Conservation (phyloP, 2,113 vertebrate genomes). For the Acanthisitta chloris region DNA sequence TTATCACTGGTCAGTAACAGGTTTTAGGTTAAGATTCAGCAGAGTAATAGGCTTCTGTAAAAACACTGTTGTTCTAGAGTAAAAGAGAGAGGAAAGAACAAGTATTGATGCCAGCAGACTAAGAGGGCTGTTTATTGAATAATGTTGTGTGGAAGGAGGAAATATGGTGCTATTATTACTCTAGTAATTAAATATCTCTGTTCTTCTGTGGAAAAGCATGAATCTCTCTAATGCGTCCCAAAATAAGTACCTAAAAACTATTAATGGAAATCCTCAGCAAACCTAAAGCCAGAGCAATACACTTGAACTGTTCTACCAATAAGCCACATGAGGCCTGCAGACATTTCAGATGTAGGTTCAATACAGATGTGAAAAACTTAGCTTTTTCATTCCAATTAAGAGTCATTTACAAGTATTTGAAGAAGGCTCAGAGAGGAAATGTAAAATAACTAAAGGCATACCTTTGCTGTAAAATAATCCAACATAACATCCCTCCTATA, state of each 20-base stretch:
- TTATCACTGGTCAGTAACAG: not conserved
- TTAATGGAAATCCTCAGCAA: not conserved
- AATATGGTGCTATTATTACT: not conserved
- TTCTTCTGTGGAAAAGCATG: not conserved
- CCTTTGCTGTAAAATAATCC: not conserved
- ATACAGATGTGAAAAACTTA: not conserved
- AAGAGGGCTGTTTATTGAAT: not conserved
- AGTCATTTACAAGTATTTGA: not conserved
- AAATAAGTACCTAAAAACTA: not conserved
- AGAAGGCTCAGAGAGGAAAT: not conserved
- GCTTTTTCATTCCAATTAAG: not conserved
- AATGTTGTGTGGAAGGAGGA: not conserved
- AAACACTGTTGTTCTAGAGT: not conserved
- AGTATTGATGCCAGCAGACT: not conserved
- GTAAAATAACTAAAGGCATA: not conserved
- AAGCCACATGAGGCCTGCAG: not conserved
- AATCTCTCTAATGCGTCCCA: not conserved
- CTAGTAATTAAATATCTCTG: slow-evolving; percentile 11
- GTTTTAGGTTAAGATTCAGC: not conserved
- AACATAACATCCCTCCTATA: not conserved
- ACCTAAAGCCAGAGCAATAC: not conserved
- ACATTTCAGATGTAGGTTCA: not conserved
- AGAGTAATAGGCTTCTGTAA: not conserved
- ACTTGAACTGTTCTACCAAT: not conserved
- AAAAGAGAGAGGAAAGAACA: not conserved